Evolutionary conservation across 2,113 vertebrate species (phyloP).

Genomic region (Podiceps cristatus): DNA sequence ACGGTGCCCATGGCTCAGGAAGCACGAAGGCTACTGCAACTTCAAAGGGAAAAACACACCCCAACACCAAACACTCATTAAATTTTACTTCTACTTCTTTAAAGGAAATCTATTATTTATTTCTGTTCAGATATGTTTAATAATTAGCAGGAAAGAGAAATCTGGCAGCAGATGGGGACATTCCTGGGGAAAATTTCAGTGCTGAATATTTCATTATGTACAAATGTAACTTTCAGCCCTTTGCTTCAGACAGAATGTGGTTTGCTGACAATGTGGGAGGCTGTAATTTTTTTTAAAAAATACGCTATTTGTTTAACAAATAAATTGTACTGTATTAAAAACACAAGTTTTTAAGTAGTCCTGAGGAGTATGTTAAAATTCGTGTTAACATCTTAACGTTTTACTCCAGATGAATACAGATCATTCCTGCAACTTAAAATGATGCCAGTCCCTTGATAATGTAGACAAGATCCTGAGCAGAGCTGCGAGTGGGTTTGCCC

Average conservation of each 20-base stretch:
- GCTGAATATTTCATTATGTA: conserved; percentile 48
- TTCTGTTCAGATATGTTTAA: conserved; percentile 27
- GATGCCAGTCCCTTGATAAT: not conserved
- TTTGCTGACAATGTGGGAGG: not conserved
- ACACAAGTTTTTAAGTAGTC: not conserved
- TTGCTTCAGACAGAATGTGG: not conserved
- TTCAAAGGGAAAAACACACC: not conserved
- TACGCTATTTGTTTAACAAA: conserved; percentile 32
- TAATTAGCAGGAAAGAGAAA: conserved; percentile 58
- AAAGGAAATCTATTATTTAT: conserved; percentile 52
- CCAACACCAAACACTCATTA: not conserved
- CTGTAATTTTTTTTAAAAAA: not conserved
- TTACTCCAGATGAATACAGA: not conserved
- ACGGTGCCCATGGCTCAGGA: not conserved
- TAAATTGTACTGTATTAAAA: conserved; percentile 21
- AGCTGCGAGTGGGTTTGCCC: not conserved
- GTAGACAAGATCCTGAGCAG: not conserved
- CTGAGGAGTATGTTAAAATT: not conserved
- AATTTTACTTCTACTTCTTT: conserved; percentile 1
- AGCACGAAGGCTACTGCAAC: not conserved
- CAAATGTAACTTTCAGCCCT: not conserved
- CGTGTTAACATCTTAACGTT: not conserved
- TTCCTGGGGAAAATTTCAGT: conserved; percentile 38
- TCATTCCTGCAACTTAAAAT: not conserved
- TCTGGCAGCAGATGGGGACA: conserved; percentile 59